Evolutionary conservation across 1,140 invertebrate species (phyloP), one percentile per base, ranked within the genome.

Genomic region (Trissolcus basalis): DNA sequence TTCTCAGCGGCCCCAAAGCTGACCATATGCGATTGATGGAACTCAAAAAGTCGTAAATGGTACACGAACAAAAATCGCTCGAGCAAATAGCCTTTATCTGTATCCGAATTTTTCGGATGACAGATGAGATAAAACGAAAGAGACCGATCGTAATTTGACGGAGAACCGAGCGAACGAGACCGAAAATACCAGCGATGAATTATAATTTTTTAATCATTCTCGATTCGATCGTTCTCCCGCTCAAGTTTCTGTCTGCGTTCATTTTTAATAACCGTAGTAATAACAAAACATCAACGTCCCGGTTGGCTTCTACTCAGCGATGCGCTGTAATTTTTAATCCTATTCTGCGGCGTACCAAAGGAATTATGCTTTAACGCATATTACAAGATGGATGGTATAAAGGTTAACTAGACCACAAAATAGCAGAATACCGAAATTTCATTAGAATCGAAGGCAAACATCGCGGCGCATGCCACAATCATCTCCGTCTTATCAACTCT

Each of bases 301-400:
- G 13, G 9, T 39, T 58, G 36, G 47, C 35, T 64, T 64, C 48
- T 47, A 64, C 43, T 59, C 58, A 59, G 32, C 16, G 48, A 54
- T 64, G 15, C 16, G 50, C 53, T 64, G 68, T 65, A 63, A 61
- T 71, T 71, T 71, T 71, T 64, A 64, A 64, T 64, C 19, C 53
- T 58, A 63, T 58, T 64, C 8, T 64, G 68, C 15, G 68, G 59
- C 63, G 41, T 47, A 58, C 59, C 59, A 71, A 71, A 71, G 68
- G 70, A 65, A 73, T 65, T 73, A 73, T 65, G 70, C 70, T 73
- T 73, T 65, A 73, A 73, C 70, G 70, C 36, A 65, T 60, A 67
- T 74, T 74, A 67, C 70, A 68, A 74, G 71, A 27, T 53, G n/a
- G 51, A 61, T 74, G 19, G 70, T 55, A 73, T 74, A 27, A 64